Evolutionary conservation across 2,888 invertebrate species (phyloP).

Genomic region (Lathronympha strigana): DNA sequence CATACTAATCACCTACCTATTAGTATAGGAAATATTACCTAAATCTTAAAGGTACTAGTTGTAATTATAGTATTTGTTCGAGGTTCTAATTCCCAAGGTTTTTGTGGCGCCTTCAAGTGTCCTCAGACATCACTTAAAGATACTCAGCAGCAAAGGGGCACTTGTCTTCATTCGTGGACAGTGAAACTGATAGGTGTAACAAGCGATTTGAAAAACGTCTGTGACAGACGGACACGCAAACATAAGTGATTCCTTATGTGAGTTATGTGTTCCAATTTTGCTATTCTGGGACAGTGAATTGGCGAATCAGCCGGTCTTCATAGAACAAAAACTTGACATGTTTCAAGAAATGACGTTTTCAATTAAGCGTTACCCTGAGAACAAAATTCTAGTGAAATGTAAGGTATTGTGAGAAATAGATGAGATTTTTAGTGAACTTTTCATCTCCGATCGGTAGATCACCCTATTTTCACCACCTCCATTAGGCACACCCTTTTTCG

Average conservation of each 20-base stretch:
- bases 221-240: not conserved
- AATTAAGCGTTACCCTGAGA: no score
- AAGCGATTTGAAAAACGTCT: conserved; percentile 39
- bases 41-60: not conserved
- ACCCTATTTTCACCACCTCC: no score
- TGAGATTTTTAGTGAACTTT: no score
- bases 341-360: no score
- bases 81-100: conserved; percentile 47
- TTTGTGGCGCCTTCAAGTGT: conserved; percentile 71
- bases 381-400: no score
- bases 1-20: no score
- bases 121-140: conserved; percentile 61
- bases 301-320: no score
- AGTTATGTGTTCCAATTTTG: not conserved
- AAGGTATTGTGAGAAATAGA: no score
- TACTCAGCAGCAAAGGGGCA: conserved; percentile 42
- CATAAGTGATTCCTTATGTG: not conserved
- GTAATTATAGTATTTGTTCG: not conserved
- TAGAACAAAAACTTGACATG: no score
- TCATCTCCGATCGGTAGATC: no score
- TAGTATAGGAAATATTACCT: no score
- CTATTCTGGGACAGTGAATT: not conserved
- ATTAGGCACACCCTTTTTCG: no score
- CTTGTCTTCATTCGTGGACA: not conserved
- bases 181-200: conserved; percentile 39